Base-by-base conservation (phyloP, 2,113 vertebrate genomes). In the Oenanthe oenanthe region DNA sequence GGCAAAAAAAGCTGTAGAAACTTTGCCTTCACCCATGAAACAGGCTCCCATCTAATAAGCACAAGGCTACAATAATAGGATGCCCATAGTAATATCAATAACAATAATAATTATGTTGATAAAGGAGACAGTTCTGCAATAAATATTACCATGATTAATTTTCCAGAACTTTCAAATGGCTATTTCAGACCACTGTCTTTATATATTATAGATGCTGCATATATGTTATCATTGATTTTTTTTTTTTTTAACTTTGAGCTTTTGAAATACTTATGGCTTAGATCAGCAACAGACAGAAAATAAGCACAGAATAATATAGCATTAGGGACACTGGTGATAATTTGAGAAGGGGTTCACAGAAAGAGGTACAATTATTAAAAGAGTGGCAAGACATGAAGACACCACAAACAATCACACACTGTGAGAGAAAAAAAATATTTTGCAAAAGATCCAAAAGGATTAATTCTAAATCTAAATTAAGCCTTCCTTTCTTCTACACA, bases 211-310 rank as follows among this genome's bases (percentile, higher is more conserved):
- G 73, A 78, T 8, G 9, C 28, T 65, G 50, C 13, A 81, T 20
- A 89, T 63, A 85, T 34, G 24, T 74, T 65, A 89, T 78, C 20
- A 84, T 71, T 72, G 60, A 77, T 92, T 78, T 28, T 38, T 75
- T 66, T 66, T 22, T 54, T 61, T 80, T 40, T 75, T 5, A 80
- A 62, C 40, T 81, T 77, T 17, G 7, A 67, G 13, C 22, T 75
- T 91, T 89, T 91, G 65, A 82, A 92, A 58, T 92, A 85, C 87
- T 88, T 91, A 87, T 72, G 32, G 32, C 71, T 88, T 72, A 89
- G 76, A 85, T 57, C 45, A 50, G 58, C 58, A 88, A 42, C 11
- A 74, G 51, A 90, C 32, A 68, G 28, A 92, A 95, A 95, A 65
- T 89, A 65, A 22, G 66, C 24, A 36, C 34, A 24, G 63, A 58